Base-by-base conservation (phyloP, 2,797 vertebrate genomes). In the Pygocentrus nattereri region DNA sequence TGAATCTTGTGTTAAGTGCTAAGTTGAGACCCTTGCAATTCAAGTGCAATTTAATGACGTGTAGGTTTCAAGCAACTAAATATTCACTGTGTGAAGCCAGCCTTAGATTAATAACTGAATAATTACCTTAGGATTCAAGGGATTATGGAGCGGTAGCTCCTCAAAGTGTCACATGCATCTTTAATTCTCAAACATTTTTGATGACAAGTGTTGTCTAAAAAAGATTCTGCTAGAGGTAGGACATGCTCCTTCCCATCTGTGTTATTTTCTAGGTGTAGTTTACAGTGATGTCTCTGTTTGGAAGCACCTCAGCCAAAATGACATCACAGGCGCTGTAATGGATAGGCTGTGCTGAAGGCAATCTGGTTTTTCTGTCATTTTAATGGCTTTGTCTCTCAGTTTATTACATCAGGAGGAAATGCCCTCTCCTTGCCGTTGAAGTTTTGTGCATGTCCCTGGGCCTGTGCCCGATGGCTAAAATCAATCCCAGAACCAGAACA, bases 391-490 rank as follows among this genome's bases (percentile, higher is more conserved):
- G 80, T 77, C 73, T 85, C 68, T 54, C 49, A 70, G 54, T 86
- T 85, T 82, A 81, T 86, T 84, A 82, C 84, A 87, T 83, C 83
- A 82, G 78, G 74, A 69, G 56, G 79, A 87, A 84, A 80, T 77
- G 75, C 68, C 84, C 78, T 87, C 74, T 77, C 61, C 71, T 80
- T 83, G 73, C 56, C 61, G 73, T 64, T n/a, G 64, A 81, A 65
- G 78, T 84, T 85, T 88, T 83, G 61, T 41, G 77, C 74, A 56
- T 74, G 34, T 78, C 67, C 72, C 73, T 73, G 79, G 81, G 76
- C 73, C 72, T 74, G 69, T 78, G 81, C 73, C 85, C 80, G 52
- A 84, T 59, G 69, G 81, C 80, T 85, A 69, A 88, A 87, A 86
- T 82, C 81, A 85, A 86, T 87, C 85, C 82, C 59, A 76, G 23